Percentiles rank a stretch among this genome's conserved stretches.
Conservation (phyloP, 2,888 invertebrate genomes). For the Timandra comae region DNA sequence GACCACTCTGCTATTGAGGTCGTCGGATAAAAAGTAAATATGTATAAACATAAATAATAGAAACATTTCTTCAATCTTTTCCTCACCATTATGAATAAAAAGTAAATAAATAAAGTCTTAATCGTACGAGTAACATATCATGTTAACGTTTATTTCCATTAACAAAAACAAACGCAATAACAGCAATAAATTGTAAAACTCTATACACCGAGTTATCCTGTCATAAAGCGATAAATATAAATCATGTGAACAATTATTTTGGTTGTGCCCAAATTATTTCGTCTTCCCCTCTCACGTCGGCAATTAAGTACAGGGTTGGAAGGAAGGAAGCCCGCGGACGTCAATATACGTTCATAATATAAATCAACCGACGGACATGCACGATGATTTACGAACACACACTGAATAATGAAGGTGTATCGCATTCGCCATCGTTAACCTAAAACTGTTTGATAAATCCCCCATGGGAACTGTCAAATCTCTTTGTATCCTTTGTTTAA, state of each 20-base stretch:
- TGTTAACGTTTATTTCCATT: conserved; percentile 24
- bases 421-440: conserved; percentile 1
- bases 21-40: no score
- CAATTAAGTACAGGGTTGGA: conserved; percentile 47
- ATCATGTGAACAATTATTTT: conserved; percentile 47
- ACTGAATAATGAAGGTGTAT: conserved; percentile 34
- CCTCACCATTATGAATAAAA: no score
- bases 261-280: conserved; percentile 46
- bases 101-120: no score
- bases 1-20: no score
- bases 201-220: conserved; percentile 41
- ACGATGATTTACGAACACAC: conserved; percentile 47
- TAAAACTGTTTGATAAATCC: conserved; percentile 1
- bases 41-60: no score
- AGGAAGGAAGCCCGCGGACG: conserved; percentile 49
- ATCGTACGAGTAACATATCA: no score
- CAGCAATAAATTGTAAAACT: conserved; percentile 48
- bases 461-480: conserved; percentile 3
- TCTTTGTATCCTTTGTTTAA: conserved; percentile 1
- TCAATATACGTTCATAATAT: conserved; percentile 48
- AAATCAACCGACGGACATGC: conserved; percentile 44
- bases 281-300: conserved; percentile 42
- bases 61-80: no score
- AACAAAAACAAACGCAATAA: conserved; percentile 40
- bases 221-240: conserved; percentile 50